Evolutionary conservation across 2,888 invertebrate genomes (phyloP), one percentile per base, ranked within the genome.

Genomic region (Mactromeris polynyma): DNA sequence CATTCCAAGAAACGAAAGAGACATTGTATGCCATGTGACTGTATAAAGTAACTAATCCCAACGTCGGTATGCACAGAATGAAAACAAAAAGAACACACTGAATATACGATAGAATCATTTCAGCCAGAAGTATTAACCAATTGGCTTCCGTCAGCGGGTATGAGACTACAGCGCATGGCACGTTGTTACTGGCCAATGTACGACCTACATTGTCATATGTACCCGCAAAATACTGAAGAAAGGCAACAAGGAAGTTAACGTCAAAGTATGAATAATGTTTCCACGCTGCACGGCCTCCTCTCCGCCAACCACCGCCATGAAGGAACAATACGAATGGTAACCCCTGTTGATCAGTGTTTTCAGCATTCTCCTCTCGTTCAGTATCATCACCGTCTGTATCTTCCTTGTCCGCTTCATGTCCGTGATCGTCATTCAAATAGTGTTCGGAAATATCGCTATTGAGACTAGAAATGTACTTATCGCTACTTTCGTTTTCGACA

Each of bases 301-400:
- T 81, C 85, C 94, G 80, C 95, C 95, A 95, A 1, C 95, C 95
- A 3, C 95, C 95, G 0, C 95, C 95, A 77, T 95, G 95, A 33
- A 94, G 90, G 81, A 95, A 95, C 54, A 95, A 79, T 21, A 93
- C 94, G 9, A 94, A 81, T 4, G 95, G 95, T 14, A 84, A 46
- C 33, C 78, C 38, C 2, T 46, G 77, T 0, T 21, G n/a, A 17
- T 21, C 14, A 64, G 6, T 40, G 54, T 58, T 21, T 38, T 31
- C 33, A 17, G 26, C 42, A 38, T 81, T 19, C 36, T 19, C n/a
- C 21, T 4, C n/a, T n/a, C 3, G 21, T 42, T 42, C 46, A 42
- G 17, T 46, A 1, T 26, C 2, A 17, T 19, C 7, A 36, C 1
- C 21, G 36, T 77, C 7, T 11, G 38, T 21, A 36, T 6, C 17